Evolutionary conservation across 1,140 invertebrate genomes (phyloP), one percentile per base, ranked within the genome.

Genomic region (Octopus bimaculoides): DNA sequence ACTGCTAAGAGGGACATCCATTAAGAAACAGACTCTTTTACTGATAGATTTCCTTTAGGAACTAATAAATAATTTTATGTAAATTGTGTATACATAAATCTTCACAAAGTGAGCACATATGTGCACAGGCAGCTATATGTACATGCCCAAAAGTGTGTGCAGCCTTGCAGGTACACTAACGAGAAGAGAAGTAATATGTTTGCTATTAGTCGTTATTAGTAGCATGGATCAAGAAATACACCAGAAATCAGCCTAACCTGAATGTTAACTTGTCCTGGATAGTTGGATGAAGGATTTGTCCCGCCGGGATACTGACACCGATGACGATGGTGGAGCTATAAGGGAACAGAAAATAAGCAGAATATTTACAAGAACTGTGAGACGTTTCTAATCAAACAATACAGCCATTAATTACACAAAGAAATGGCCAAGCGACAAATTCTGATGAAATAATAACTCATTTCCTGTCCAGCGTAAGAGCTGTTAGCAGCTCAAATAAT

Each of bases 221-320:
- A 71, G 26, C 17, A 71, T 71, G 17, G 56, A 61, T 12, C 9
- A 61, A 61, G 9, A 12, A 17, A 9, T 12, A 61, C 9, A 12
- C 9, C 9, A 61, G 17, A 61, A 61, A 61, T 61, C 56, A 9
- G 9, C 14, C 66, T 71, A 14, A 71, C 66, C 66, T 71, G 66
- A 71, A 71, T 71, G 66, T 71, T 71, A 71, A 71, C 66, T 71
- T 71, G 66, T 71, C 66, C 66, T 71, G 66, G 66, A 71, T 20
- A 71, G 17, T 71, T 71, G 66, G 26, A 71, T 71, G 66, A 71
- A 71, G 17, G 66, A 71, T 71, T 71, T 71, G 66, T 71, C 66
- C 26, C 66, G 66, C 66, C 66, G 66, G 66, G 66, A 71, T 20
- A 71, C 66, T n/a, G 66, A 71, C 66, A 71, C 66, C 17, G 66